Percentiles rank a stretch among this genome's conserved stretches.
Conservation (phyloP, 2,797 vertebrate genomes). For the Chloroceryle inda region DNA sequence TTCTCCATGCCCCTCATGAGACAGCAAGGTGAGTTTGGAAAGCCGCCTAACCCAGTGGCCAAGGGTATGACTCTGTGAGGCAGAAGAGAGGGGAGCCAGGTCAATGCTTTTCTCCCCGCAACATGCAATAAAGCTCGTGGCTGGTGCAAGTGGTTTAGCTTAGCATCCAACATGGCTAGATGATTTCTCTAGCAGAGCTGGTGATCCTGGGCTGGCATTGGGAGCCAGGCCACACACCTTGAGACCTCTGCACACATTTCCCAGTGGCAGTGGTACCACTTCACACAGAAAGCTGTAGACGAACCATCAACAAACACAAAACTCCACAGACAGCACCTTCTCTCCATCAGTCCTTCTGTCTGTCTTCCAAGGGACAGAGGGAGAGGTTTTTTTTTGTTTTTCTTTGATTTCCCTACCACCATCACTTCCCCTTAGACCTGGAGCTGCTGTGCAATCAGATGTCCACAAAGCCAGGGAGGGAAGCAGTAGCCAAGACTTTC, state of each 20-base stretch:
- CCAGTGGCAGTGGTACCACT: fast-evolving
- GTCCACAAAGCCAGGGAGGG: background rate
- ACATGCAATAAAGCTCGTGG: background rate
- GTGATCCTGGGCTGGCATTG: background rate
- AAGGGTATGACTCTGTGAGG: fast-evolving
- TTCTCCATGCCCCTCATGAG: background rate
- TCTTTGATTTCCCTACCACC: background rate
- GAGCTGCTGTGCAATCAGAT: background rate
- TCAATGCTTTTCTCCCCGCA: background rate
- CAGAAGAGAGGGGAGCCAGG: background rate
- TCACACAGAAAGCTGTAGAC: background rate
- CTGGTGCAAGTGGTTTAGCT: background rate
- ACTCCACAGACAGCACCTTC: background rate
- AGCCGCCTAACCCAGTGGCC: fast-evolving
- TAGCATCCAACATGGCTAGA: background rate
- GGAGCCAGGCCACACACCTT: background rate
- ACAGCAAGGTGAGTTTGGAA: background rate
- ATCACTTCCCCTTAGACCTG: background rate
- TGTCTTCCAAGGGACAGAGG: background rate
- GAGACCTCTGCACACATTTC: background rate
- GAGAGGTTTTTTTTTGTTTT: background rate
- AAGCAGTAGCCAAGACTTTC: background rate
- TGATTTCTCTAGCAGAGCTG: background rate
- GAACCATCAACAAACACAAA: background rate
- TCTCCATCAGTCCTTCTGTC: background rate